Conservation (phyloP, 2,888 invertebrate species). For the Plusia festucae region DNA sequence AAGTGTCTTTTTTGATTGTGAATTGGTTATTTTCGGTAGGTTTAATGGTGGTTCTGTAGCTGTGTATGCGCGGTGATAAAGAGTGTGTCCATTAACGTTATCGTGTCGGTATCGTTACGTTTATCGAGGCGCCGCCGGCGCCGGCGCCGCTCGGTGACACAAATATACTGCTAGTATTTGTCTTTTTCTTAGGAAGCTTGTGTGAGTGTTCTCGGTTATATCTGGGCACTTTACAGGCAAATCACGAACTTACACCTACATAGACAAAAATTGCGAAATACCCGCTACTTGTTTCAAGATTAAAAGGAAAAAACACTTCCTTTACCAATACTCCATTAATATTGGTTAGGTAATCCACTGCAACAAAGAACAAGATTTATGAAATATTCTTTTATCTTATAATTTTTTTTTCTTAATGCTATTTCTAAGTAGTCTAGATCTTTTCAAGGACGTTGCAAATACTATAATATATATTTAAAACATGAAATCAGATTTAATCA, state of each 20-base stretch:
- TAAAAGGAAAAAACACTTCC: neutral
- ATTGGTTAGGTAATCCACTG: too few species aligned
- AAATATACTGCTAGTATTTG: constrained; percentile 77
- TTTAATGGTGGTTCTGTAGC: constrained; percentile 66
- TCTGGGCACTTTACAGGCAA: constrained; percentile 10
- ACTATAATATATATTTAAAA: neutral
- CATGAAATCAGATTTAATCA: neutral
- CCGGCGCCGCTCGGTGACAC: constrained; percentile 81
- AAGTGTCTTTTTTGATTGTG: constrained; percentile 59
- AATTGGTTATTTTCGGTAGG: constrained; percentile 66
- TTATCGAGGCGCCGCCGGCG: constrained; percentile 87
- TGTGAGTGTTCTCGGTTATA: constrained; percentile 50
- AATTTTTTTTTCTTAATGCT: too few species aligned
- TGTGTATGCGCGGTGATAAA: constrained; percentile 76
- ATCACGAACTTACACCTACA: constrained; percentile 4
- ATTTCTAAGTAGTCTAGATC: constrained; percentile 18
- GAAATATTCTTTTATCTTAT: too few species aligned
- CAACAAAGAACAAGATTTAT: too few species aligned
- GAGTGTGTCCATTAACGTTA: constrained; percentile 86
- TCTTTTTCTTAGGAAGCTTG: constrained; percentile 63
- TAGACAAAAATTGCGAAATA: neutral
- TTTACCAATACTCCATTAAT: too few species aligned
- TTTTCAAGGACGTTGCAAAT: constrained; percentile 35
- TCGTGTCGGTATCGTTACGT: constrained; percentile 83
- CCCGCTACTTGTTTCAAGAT: too few species aligned